Conservation (phyloP, 2,113 vertebrate species). For the Leptodactylus fuscus region DNA sequence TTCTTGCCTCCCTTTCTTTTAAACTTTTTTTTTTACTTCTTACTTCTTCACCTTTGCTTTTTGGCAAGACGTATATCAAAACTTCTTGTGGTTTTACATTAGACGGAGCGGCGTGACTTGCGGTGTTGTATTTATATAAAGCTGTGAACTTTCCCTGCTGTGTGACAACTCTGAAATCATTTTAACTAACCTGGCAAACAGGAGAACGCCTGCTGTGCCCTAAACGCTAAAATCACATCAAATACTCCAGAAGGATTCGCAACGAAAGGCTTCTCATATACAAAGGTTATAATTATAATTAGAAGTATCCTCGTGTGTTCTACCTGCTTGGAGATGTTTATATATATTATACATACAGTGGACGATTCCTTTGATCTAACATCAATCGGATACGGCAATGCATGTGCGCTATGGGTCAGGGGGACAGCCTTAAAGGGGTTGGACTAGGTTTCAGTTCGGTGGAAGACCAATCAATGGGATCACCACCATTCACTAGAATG, state of each 20-base stretch:
- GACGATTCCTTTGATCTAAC: no score
- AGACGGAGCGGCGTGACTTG: neutral
- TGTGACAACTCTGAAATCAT: constrained; percentile 61
- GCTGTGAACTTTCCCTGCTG: constrained; percentile 64
- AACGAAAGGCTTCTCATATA: neutral
- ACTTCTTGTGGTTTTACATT: neutral
- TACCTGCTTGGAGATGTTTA: no score
- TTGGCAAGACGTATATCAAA: neutral
- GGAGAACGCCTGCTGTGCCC: constrained; percentile 67
- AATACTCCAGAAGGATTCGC: constrained; percentile 55
- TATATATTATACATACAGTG: no score
- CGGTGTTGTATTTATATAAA: constrained; percentile 53
- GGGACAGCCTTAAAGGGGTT: no score
- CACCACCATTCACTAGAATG: no score
- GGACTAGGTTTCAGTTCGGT: no score
- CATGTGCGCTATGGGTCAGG: no score
- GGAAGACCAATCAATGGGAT: no score
- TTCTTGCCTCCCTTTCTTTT: neutral
- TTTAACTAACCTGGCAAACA: constrained; percentile 63
- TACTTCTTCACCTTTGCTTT: neutral
- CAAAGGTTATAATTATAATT: neutral
- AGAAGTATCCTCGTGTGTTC: no score
- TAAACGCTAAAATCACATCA: constrained; percentile 63
- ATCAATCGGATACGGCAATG: no score
- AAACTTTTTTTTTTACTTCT: neutral